Conservation (phyloP, 1,140 invertebrate genomes). For the Thaumatotibia leucotreta region DNA sequence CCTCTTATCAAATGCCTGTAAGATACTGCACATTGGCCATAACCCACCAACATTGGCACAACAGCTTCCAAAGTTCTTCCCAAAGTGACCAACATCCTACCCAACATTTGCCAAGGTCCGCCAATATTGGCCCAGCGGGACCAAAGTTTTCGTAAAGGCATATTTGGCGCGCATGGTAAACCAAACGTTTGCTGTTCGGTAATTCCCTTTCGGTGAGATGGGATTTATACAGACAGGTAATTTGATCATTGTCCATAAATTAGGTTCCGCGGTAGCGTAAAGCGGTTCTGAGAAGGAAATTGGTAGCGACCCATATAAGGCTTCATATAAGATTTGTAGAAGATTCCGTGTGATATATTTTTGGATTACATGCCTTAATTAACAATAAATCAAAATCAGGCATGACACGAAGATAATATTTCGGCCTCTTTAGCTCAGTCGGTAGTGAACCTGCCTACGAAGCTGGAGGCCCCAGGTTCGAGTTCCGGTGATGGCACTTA, state of each 20-base stretch:
- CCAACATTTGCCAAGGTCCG: not conserved
- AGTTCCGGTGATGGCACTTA: no score
- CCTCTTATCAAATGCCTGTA: constrained; percentile 10
- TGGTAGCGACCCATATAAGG: no score
- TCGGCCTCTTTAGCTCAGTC: no score
- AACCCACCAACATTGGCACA: not conserved
- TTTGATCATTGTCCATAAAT: not conserved
- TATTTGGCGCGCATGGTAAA: not conserved
- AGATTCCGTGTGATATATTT: no score
- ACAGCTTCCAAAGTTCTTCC: not conserved
- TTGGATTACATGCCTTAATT: no score
- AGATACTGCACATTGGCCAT: constrained; percentile 3
- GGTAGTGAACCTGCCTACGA: no score
- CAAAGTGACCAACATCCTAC: not conserved
- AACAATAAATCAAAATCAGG: no score
- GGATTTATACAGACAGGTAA: not conserved
- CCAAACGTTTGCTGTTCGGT: not conserved
- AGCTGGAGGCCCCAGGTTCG: no score
- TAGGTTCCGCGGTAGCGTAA: not conserved
- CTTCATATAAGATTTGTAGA: no score
- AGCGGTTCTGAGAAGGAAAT: no score
- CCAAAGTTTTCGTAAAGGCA: constrained; percentile 2
- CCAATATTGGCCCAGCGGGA: not conserved
- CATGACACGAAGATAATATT: no score
- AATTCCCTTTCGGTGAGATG: not conserved